Percentiles rank a stretch among this genome's conserved stretches.
Evolutionary conservation across 2,113 vertebrate genomes (phyloP).

Genomic region (Sebastes fasciatus): DNA sequence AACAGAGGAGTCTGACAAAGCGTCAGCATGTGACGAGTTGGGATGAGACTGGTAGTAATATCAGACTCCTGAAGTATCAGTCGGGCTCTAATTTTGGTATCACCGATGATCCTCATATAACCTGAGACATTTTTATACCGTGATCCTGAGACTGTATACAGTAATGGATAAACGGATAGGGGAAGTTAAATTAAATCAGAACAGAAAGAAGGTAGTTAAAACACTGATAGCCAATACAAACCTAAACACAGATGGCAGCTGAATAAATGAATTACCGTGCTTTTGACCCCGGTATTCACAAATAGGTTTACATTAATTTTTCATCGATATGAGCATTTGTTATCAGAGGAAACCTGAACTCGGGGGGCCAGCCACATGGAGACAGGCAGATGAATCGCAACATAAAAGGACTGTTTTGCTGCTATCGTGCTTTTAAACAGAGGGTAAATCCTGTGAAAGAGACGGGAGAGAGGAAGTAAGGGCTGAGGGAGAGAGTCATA

Average conservation of each 20-base stretch:
- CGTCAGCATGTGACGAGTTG: too few relatives aligned
- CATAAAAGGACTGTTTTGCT: slow-evolving; percentile 41
- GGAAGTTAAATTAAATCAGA: neutral
- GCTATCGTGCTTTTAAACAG: slow-evolving; percentile 23
- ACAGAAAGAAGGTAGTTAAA: neutral
- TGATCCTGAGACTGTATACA: neutral
- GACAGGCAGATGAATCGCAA: slow-evolving; percentile 27
- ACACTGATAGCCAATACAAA: slow-evolving; percentile 3
- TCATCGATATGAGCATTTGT: slow-evolving; percentile 40
- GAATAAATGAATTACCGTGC: slow-evolving; percentile 11
- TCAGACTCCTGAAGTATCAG: neutral
- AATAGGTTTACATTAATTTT: slow-evolving; percentile 36
- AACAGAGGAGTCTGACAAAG: too few relatives aligned
- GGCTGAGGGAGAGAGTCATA: neutral
- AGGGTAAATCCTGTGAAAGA: neutral
- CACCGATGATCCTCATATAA: neutral
- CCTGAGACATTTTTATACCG: neutral
- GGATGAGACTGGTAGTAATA: neutral
- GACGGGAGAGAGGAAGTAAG: neutral
- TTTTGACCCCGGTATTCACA: slow-evolving; percentile 36
- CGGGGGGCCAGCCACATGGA: neutral
- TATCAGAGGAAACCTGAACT: slow-evolving; percentile 42
- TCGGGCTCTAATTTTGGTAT: neutral
- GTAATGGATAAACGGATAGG: neutral
- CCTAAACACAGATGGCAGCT: slow-evolving; percentile 9